These are phyloP conservation scores for Argynnis bischoffii DNA, from an alignment of 2,888 invertebrate genomes.

Conservation along the genomic window DNA sequence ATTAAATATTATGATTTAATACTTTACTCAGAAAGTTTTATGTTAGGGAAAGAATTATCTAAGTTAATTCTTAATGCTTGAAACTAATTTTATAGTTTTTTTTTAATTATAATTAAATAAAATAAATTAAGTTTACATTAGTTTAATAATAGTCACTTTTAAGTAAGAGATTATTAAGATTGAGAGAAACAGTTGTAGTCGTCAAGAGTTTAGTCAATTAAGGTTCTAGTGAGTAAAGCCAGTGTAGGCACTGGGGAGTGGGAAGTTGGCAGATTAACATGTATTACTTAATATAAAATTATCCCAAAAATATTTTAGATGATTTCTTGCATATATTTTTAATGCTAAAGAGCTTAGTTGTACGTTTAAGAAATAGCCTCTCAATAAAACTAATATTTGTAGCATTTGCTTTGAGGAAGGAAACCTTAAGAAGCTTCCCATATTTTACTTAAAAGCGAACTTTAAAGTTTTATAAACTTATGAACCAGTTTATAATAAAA, in stretches of 20 bases:
- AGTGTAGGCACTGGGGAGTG: slow-evolving; percentile 1
- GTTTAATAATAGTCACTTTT: neutral
- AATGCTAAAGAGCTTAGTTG: too few relatives aligned
- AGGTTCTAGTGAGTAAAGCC: slow-evolving; percentile 6
- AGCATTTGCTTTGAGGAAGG: too few relatives aligned
- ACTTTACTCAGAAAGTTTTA: neutral
- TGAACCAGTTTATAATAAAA: too few relatives aligned
- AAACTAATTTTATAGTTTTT: neutral
- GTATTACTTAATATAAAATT: slow-evolving; percentile 5
- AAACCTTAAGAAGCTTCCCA: too few relatives aligned
- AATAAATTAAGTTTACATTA: neutral
- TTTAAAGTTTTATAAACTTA: too few relatives aligned
- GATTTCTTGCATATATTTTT: too few relatives aligned
- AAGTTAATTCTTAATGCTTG: too few relatives aligned
- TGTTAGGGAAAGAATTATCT: neutral
- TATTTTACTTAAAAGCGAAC: too few relatives aligned
- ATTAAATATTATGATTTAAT: neutral
- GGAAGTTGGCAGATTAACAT: slow-evolving; percentile 11
- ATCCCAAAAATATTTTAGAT: too few relatives aligned
- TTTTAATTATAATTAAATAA: neutral
- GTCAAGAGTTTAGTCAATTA: slow-evolving; percentile 1
- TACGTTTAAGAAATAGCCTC: too few relatives aligned
- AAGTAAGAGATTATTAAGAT: neutral
- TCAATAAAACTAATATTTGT: too few relatives aligned
- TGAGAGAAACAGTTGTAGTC: neutral